Evolutionary conservation across 1,140 invertebrate species (phyloP), one percentile per base, ranked within the genome.

Genomic region (Samia ricini): DNA sequence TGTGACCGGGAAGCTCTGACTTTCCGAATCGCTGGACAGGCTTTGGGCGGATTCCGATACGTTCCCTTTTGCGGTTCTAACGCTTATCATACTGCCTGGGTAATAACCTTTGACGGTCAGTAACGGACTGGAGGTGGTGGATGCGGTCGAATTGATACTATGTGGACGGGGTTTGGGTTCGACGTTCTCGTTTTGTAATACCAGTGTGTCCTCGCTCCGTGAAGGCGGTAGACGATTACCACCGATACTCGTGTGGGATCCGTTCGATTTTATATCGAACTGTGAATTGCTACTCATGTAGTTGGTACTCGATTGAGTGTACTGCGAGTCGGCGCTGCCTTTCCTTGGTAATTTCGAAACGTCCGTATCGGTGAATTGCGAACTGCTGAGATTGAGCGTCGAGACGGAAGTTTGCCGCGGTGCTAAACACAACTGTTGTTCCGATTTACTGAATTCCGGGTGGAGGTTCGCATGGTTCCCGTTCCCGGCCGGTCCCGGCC

Each of bases 361-460:
- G 48, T 88, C 90, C 33, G 79, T 88, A 61, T 78, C 91, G 33
- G 89, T 81, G 77, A 90, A 94, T 76, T 88, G 92, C 2, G 86
- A 92, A 54, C 83, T 91, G 65, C 78, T 89, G 60, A 86, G 76
- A 51, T 89, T 92, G 2, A 91, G 72, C 0, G 89, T 90, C 0
- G 90, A 91, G 0, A 88, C 80, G 0, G 90, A 91, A 7, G 88
- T 85, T 51, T 91, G 85, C 18, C 89, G 75, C 7, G 90, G 92
- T 48, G 91, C 91, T 18, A 90, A 76, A 48, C 92, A 93, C 4
- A 97, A 76, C 64, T 96, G 95, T 79, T 96, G 95, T 70, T 97
- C 96, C 22, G 95, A 96, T 75, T 96, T 96, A 52, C 95, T 96
- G 68, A 96, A 94, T 75, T 97, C 96, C 0, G 93, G 92, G 22